Evolutionary conservation across 2,113 vertebrate species (phyloP).

Genomic region (Cyanoramphus novaezelandiae): DNA sequence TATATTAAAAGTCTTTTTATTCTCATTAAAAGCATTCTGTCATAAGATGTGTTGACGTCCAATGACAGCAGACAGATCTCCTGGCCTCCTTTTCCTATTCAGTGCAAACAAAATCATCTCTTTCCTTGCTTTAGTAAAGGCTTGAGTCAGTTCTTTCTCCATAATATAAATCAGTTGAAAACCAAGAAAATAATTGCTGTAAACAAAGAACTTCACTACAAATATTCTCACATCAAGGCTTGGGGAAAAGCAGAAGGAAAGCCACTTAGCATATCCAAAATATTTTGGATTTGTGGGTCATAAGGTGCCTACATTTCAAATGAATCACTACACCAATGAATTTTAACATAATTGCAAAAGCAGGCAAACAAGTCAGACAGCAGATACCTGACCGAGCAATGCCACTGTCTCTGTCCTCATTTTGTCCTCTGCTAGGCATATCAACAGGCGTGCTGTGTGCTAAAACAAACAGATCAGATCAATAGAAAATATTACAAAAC

Average conservation of each 20-base stretch:
- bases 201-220: not conserved
- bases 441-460: conserved; percentile 90
- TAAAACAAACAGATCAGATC: conserved; percentile 62
- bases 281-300: not conserved
- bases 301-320: not conserved
- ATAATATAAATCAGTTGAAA: not conserved
- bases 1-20: not conserved
- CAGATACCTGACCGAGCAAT: conserved; percentile 88
- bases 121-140: not conserved
- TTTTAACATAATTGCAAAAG: not conserved
- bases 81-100: not conserved
- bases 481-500: conserved; percentile 15
- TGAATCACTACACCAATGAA: not conserved
- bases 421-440: conserved; percentile 88
- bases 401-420: conserved; percentile 87
- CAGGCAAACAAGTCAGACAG: not conserved
- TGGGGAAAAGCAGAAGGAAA: not conserved
- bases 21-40: not conserved
- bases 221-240: not conserved
- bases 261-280: not conserved
- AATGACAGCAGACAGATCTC: not conserved
- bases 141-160: not conserved
- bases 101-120: not conserved
- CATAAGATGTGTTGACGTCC: not conserved
- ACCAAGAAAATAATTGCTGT: not conserved